These are phyloP conservation scores for Tamandua tetradactyla DNA, from an alignment of 2,797 vertebrate genomes.

Conservation along the genomic window DNA sequence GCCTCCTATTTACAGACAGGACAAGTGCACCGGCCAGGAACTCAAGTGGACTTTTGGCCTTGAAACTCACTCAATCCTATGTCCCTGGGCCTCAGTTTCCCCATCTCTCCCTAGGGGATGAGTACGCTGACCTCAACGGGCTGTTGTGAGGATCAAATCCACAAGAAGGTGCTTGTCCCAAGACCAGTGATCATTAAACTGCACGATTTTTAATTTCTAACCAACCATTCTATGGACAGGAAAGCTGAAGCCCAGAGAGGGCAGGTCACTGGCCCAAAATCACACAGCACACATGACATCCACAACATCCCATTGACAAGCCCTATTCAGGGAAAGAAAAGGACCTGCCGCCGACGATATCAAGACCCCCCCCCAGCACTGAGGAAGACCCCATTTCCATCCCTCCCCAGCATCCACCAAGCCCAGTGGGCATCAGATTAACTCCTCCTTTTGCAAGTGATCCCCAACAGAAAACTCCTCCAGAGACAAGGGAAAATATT, in stretches of 20 bases:
- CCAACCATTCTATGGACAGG: not conserved
- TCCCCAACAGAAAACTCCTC: slow-evolving; percentile 52
- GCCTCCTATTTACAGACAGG: not conserved
- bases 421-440: not conserved
- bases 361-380: accelerated
- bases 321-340: not conserved
- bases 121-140: not conserved
- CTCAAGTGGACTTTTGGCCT: not conserved
- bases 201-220: not conserved
- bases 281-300: not conserved
- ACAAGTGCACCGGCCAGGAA: not conserved
- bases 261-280: not conserved
- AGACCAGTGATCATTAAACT: not conserved
- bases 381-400: not conserved
- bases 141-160: not conserved
- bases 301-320: accelerated
- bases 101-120: not conserved
- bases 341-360: accelerated
- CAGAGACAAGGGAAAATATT: slow-evolving; percentile 49
- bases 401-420: accelerated
- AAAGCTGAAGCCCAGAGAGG: slow-evolving; percentile 24
- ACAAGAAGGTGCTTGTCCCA: not conserved
- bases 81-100: slow-evolving; percentile 34
- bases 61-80: not conserved
- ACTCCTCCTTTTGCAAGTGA: not conserved